Base-by-base conservation (phyloP, 2,113 vertebrate species). In the Chlorodrepanis virens region DNA sequence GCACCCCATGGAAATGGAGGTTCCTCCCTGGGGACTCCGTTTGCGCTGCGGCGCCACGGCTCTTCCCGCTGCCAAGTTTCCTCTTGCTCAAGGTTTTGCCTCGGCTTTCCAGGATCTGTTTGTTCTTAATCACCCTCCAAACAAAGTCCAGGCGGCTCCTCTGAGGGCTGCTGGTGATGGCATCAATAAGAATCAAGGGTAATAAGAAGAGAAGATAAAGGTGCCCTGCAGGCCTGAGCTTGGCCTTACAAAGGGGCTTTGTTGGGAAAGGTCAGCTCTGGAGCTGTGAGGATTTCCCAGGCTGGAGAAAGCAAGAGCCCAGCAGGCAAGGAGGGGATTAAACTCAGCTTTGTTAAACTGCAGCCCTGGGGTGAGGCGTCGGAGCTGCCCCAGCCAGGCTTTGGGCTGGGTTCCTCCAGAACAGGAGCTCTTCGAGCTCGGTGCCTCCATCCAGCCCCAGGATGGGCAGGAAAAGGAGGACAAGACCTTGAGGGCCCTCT, bases 181-280 rank as follows among this genome's bases (percentile, higher is more conserved):
- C 54, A 60, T 33, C 83, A 39, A 69, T 87, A 60, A 60, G 68
- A 60, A 52, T 5, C 45, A 8, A 12, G 24, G 15, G 20, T 3
- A 64, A 33, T 39, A 25, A 72, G 28, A 23, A 49, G 23, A 31
- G 67, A 20, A 59, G 63, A 70, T 44, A 52, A 64, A 37, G 57
- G 37, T 4, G 2, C 15, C 52, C 53, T 1, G 10, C 52, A 21
- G 44, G 37, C 17, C 64, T 12, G 44, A 72, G 67, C 33, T 27
- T 9, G 4, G 27, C 28, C 71, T 11, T 14, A 93, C 96, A 90
- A 89, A 87, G 82, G 56, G 14, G 60, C 93, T 93, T 91, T 94
- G 94, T 90, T 75, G 42, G 88, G 50, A 82, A 95, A 96, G 90
- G 81, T 91, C 94, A 74, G 21, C 42, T 1, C 42, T 1, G 1